phyloP scores from a whole-genome alignment of 2,888 invertebrate species.

The Dolomedes plantarius region DNA sequence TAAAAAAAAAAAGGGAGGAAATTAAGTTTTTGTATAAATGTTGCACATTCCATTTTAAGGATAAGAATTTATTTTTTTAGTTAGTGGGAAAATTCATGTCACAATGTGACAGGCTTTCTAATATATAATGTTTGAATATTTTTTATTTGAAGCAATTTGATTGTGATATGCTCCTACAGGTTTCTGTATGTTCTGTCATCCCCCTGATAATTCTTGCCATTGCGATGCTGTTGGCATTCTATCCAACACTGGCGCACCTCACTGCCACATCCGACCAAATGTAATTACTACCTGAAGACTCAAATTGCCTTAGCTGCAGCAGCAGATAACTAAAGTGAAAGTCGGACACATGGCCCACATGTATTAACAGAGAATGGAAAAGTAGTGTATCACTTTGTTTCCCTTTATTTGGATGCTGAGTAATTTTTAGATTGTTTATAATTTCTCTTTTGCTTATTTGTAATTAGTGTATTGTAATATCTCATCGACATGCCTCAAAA shows the following conservation, averaged over 20 bases:
- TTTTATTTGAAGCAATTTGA: no score
- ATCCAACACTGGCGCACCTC: slow-evolving; percentile 75
- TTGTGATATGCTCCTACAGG: slow-evolving; percentile 67
- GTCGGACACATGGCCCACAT: neutral
- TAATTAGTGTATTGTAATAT: slow-evolving; percentile 70
- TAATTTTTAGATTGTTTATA: slow-evolving; percentile 51
- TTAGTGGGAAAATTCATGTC: no score
- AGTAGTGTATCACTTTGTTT: slow-evolving; percentile 21
- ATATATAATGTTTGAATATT: no score
- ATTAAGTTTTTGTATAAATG: no score
- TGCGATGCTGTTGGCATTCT: slow-evolving; percentile 73
- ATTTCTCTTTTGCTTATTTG: slow-evolving; percentile 49
- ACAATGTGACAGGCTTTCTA: no score
- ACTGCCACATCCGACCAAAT: slow-evolving; percentile 75
- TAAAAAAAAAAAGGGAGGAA: no score
- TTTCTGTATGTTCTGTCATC: slow-evolving; percentile 72
- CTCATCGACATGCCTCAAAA: slow-evolving; percentile 30
- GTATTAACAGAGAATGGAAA: neutral
- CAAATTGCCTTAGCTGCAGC: slow-evolving; percentile 66
- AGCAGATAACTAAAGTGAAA: neutral
- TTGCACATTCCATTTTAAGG: no score
- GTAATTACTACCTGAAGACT: slow-evolving; percentile 41
- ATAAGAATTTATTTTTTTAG: no score
- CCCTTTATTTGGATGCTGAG: slow-evolving; percentile 20
- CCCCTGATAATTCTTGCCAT: slow-evolving; percentile 72